Base-by-base conservation (phyloP, 2,113 vertebrate species). In the Dryoscopus gambensis region DNA sequence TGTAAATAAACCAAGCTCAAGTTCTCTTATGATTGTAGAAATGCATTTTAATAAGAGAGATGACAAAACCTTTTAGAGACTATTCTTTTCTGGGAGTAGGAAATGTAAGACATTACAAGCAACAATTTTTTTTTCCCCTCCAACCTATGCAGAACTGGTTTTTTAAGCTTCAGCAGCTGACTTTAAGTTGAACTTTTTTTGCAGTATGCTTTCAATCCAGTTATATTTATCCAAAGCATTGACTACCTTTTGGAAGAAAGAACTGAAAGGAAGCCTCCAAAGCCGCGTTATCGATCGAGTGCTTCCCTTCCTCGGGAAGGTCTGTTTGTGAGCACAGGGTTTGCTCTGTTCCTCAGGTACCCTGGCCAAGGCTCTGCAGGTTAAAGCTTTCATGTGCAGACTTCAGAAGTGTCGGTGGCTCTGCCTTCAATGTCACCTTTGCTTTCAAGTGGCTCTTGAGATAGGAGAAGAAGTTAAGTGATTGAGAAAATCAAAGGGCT, bases 221-320 rank as follows among this genome's bases (percentile, higher is more conserved):
- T 30, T 40, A 17, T 53, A 28, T 60, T 78, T 74, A 65, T 53
- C 37, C 47, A 62, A 90, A 69, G 50, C 33, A 46, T 23, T 28
- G 28, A 11, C 25, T 24, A 7, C 8, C 8, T n/a, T 76, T 59
- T 50, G 55, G 35, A 64, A 47, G 46, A 33, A 80, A 65, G 55
- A 30, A 23, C 15, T 60, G 68, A 50, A 82, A 52, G 0, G 0
- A 49, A 75, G 31, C 27, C 50, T 84, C 79, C 69, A 33, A 39
- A 31, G 17, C 28, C 42, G 24, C 0, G 0, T 18, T 50, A 49
- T 30, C 1, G 15, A 40, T 14, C 8, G 4, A 31, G 64, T 4
- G 35, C 60, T 42, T 16, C 37, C 44, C 59, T 62, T 81, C 57
- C 69, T 68, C 4, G 3, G 55, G 50, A 13, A 13, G 24, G 9